A percentile compares a stretch with the other conserved stretches of the same genome.
phyloP scores from a whole-genome alignment of 2,797 vertebrate species.

The Orestias chungarensis region DNA sequence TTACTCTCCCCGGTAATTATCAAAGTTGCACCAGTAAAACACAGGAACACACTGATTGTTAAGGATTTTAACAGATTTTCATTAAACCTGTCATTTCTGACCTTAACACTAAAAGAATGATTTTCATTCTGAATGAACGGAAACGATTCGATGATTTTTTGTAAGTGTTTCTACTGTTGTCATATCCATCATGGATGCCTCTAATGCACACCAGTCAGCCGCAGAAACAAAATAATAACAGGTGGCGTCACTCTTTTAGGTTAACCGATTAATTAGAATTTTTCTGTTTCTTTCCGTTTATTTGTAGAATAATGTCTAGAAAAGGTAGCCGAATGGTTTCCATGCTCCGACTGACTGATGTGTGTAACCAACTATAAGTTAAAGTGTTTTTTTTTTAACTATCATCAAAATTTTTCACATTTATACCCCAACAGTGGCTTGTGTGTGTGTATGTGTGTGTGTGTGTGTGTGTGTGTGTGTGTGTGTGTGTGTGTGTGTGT shows the following conservation, averaged over 20 bases:
- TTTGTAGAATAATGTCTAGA: background rate
- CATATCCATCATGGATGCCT: constrained; percentile 48
- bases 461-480: no score
- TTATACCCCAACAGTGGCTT: constrained; percentile 29
- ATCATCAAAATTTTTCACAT: constrained; percentile 32
- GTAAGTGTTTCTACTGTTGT: constrained; percentile 45
- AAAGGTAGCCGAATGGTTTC: background rate
- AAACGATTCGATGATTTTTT: constrained; percentile 32
- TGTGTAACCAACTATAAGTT: constrained; percentile 60
- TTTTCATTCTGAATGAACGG: constrained; percentile 25
- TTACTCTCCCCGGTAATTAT: constrained; percentile 34
- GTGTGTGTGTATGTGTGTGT: constrained; percentile 17
- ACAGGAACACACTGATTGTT: constrained; percentile 18
- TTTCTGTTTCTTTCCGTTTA: background rate
- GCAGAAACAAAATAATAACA: background rate
- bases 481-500: no score
- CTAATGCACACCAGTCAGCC: constrained; percentile 18
- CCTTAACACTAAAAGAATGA: constrained; percentile 21
- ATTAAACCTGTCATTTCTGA: constrained; percentile 2
- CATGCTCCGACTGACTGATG: background rate
- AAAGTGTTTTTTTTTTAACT: constrained; percentile 62
- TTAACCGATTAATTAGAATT: background rate
- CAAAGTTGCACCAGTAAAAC: background rate
- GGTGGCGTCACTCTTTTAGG: background rate
- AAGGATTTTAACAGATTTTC: constrained; percentile 6